A percentile compares a stretch with the other conserved stretches of the same genome.
phyloP scores from a whole-genome alignment of 2,113 vertebrate genomes.

The human (Homo sapiens) region GRCh38 chr3:111805001-111805500 shows the following conservation, averaged over 20 bases:
- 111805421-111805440: too few species aligned
- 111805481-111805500: too few species aligned
- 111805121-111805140: not conserved
- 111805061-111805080: not conserved
- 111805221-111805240: not conserved
- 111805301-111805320: too few species aligned
- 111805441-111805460: too few species aligned
- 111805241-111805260: not conserved
- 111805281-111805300: too few species aligned
- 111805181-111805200: not conserved
- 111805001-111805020: not conserved
- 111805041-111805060: not conserved
- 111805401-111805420: too few species aligned
- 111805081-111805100: not conserved
- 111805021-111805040: not conserved
- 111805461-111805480: too few species aligned
- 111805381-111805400: too few species aligned
- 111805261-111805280: not conserved
- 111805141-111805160: not conserved
- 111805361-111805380: too few species aligned
- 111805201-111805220: not conserved
- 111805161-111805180: not conserved
- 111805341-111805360: too few species aligned
- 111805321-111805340: too few species aligned
- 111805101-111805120: not conserved